Conservation (phyloP, 2,888 invertebrate genomes). For the Cecidostiba fungosa region DNA sequence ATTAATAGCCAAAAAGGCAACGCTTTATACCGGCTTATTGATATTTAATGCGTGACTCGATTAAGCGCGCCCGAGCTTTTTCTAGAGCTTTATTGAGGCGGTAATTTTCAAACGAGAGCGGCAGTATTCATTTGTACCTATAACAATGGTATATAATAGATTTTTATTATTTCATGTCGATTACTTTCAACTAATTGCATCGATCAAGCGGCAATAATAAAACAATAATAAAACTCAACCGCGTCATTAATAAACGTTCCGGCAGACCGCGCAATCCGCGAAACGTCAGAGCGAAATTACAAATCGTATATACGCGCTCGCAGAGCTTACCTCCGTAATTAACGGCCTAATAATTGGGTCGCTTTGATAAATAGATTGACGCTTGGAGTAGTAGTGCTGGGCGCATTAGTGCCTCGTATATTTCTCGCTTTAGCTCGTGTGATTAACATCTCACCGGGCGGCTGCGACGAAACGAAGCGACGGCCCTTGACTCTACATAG, state of each 20-base stretch:
- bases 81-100: background rate
- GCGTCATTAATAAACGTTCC: background rate
- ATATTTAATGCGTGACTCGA: slow-evolving; percentile 19
- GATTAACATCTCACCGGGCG: slow-evolving; percentile 73
- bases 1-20: slow-evolving; percentile 44
- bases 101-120: background rate
- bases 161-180: background rate
- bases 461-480: slow-evolving; percentile 64
- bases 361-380: slow-evolving; percentile 74
- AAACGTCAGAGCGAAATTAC: background rate
- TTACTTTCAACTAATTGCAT: too few relatives aligned
- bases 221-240: background rate
- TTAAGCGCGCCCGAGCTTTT: background rate
- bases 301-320: background rate
- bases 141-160: background rate
- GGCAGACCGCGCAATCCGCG: background rate
- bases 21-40: slow-evolving; percentile 17
- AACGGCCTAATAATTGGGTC: slow-evolving; percentile 70
- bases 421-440: slow-evolving; percentile 72
- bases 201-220: too few relatives aligned
- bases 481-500: background rate
- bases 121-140: too few relatives aligned
- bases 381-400: slow-evolving; percentile 49
- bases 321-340: slow-evolving; percentile 58
- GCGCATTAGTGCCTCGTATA: slow-evolving; percentile 70